Evolutionary conservation across 2,113 vertebrate species (phyloP), one percentile per base, ranked within the genome.

Genomic region (Anas platyrhynchos): DNA sequence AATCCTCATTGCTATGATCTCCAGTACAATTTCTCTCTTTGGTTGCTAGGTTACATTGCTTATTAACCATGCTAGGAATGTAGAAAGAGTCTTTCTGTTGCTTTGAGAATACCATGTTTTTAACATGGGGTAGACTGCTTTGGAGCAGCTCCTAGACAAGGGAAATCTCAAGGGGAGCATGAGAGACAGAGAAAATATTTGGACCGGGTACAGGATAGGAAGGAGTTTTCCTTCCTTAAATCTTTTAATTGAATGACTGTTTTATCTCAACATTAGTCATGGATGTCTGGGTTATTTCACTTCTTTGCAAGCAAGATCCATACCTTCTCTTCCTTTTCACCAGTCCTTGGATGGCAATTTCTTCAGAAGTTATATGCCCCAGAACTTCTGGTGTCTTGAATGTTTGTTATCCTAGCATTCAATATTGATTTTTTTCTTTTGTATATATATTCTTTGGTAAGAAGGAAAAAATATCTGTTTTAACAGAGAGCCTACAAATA

Each of bases 221-320:
- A 72, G 95, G 88, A 74, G 72, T 93, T 96, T 96, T 72, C 94
- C 87, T 91, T 91, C 44, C 58, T 91, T 88, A 86, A 93, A 50
- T 89, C 83, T 95, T 83, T 65, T 92, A 86, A 95, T 95, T 97
- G 94, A 88, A 79, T 54, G 78, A 36, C 46, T 92, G 78, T 69
- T 84, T 95, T 95, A 84, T 95, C 92, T 96, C 79, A 83, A 84
- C 68, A 46, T 94, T 91, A 94, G 93, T 94, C 88, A 85, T 72
- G 71, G 71, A 27, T 85, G 78, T 88, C 95, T 92, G 78, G 65
- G 43, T 69, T 88, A 26, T 89, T 77, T 93, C 89, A 92, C 32
- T 52, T 48, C 41, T 65, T 77, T 79, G 20, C 26, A 95, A 80
- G 68, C 87, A 72, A 48, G 62, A 67, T 50, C 54, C 5, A 0